These are phyloP conservation scores for Deroptyus accipitrinus DNA, from an alignment of 2,113 vertebrate species.

Conservation along the genomic window DNA sequence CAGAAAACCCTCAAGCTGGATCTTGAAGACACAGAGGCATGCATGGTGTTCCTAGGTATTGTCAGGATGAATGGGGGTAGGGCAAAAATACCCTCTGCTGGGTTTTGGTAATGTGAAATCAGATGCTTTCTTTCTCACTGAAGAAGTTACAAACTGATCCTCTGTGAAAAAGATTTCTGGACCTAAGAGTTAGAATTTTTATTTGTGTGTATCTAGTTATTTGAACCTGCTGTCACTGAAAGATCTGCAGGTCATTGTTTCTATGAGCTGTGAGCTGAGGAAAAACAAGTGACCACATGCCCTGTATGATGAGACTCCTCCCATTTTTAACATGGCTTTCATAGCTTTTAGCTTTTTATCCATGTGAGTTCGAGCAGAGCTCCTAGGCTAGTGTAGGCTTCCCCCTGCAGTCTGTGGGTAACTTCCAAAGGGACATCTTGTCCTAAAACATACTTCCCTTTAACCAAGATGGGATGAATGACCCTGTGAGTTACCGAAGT, in stretches of 20 bases:
- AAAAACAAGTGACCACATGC: not conserved
- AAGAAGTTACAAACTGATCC: not conserved
- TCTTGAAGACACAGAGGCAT: not conserved
- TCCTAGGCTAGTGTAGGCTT: not conserved
- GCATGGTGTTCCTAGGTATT: not conserved
- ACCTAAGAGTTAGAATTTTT: not conserved
- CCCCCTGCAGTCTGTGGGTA: not conserved
- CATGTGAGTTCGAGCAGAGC: not conserved
- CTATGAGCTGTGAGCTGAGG: not conserved
- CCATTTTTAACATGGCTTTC: not conserved
- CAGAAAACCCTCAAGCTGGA: not conserved
- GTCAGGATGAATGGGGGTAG: not conserved
- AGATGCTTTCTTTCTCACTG: not conserved
- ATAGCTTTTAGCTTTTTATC: not conserved
- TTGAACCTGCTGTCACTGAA: not conserved
- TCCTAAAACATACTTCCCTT: not conserved
- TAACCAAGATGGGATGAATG: not conserved
- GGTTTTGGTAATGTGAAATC: not conserved
- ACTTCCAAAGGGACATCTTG: not conserved
- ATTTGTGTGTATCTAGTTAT: not conserved
- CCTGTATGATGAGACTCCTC: not conserved
- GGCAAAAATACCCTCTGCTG: not conserved
- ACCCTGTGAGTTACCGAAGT: not conserved
- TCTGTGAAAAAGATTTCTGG: not conserved
- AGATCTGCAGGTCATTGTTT: not conserved